Evolutionary conservation across 2,888 invertebrate genomes (phyloP).

Genomic region (Drosophila mimetica): DNA sequence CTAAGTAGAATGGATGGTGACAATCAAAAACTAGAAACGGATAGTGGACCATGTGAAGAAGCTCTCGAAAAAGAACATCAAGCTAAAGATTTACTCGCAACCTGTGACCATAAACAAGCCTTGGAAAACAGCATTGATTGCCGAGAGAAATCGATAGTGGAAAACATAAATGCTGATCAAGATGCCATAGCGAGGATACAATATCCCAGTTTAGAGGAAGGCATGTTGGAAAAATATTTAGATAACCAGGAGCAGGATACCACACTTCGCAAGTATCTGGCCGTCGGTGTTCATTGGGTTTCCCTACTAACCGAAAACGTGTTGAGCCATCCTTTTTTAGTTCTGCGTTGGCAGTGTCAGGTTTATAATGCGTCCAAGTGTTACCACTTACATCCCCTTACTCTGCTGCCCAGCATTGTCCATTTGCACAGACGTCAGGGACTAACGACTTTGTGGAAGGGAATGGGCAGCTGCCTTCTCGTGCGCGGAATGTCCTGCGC

Average conservation of each 20-base stretch:
- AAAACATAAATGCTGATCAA: slow-evolving; percentile 71
- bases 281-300: slow-evolving; percentile 91
- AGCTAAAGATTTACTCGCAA: background rate
- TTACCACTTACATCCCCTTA: slow-evolving; percentile 94
- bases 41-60: slow-evolving; percentile 52
- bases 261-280: slow-evolving; percentile 88
- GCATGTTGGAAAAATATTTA: slow-evolving; percentile 78
- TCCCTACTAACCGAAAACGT: slow-evolving; percentile 95
- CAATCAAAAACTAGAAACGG: slow-evolving; percentile 78
- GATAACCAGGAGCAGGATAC: slow-evolving; percentile 85
- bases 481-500: slow-evolving; percentile 95
- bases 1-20: slow-evolving; percentile 79
- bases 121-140: slow-evolving; percentile 58
- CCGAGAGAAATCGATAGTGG: slow-evolving; percentile 71
- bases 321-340: slow-evolving; percentile 96
- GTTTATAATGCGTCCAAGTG: slow-evolving; percentile 86
- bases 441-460: slow-evolving; percentile 96
- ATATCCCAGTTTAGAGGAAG: slow-evolving; percentile 70
- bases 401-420: slow-evolving; percentile 92
- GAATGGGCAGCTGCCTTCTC: slow-evolving; percentile 96
- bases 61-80: slow-evolving; percentile 1
- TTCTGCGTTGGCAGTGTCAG: slow-evolving; percentile 96
- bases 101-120: slow-evolving; percentile 1
- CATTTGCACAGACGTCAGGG: slow-evolving; percentile 94
- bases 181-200: slow-evolving; percentile 71